Conservation (phyloP, 2,888 invertebrate genomes). For the Scaptomyza reducta region DNA sequence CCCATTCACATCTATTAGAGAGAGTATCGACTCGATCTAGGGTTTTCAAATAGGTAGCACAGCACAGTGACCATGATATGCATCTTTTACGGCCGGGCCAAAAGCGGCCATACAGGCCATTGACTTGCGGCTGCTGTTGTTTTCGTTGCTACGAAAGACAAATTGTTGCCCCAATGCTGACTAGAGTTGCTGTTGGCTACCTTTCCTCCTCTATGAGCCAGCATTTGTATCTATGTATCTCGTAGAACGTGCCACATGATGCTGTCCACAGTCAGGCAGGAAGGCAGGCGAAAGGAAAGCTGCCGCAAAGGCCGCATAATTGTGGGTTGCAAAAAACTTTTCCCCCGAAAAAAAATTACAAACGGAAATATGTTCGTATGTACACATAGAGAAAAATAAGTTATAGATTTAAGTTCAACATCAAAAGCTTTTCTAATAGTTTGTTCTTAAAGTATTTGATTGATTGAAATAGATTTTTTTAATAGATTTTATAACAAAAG, state of each 20-base stretch:
- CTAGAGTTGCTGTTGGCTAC: constrained; percentile 14
- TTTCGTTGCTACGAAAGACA: constrained; percentile 29
- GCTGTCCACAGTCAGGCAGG: constrained; percentile 16
- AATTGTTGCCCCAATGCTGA: constrained; percentile 28
- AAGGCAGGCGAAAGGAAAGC: constrained; percentile 67
- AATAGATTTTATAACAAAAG: no score
- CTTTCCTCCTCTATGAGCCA: constrained; percentile 36
- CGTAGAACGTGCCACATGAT: constrained; percentile 51
- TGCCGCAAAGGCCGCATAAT: constrained; percentile 59
- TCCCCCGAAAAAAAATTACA: constrained; percentile 39
- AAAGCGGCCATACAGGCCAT: constrained; percentile 30
- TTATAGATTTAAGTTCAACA: background rate
- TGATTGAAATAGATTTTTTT: no score
- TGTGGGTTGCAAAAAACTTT: constrained; percentile 59
- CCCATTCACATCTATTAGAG: constrained; percentile 12
- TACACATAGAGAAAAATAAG: background rate
- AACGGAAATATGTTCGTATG: constrained; percentile 39
- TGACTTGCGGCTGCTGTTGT: constrained; percentile 39
- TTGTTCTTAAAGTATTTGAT: no score
- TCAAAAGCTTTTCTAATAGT: no score
- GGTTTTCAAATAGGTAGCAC: constrained; percentile 38
- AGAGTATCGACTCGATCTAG: constrained; percentile 30
- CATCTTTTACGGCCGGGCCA: constrained; percentile 42
- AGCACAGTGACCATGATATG: constrained; percentile 24
- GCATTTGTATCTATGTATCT: constrained; percentile 29